These are phyloP conservation scores for Spialia ferax DNA, from an alignment of 2,888 invertebrate genomes.

Conservation along the genomic window DNA sequence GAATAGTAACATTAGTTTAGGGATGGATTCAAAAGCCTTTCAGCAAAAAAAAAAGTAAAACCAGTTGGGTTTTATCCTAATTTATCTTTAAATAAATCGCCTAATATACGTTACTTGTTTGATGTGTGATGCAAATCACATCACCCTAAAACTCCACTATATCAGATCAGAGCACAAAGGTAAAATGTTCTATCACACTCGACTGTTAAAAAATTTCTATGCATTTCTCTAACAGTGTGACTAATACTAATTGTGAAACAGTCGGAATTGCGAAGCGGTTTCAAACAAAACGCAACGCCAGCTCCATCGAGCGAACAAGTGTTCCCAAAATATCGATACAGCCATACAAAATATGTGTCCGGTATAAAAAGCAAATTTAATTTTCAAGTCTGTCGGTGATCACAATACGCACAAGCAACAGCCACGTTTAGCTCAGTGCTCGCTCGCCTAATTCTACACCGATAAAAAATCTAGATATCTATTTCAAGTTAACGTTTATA, in stretches of 20 bases:
- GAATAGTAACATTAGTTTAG: no score
- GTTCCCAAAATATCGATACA: slow-evolving; percentile 23
- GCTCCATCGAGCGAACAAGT: not conserved
- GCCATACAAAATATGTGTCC: not conserved
- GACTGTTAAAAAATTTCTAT: slow-evolving; percentile 46
- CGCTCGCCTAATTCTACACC: not conserved
- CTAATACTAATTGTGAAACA: slow-evolving; percentile 8
- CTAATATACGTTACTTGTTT: no score
- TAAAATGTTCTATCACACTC: slow-evolving; percentile 57
- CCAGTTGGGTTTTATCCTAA: no score
- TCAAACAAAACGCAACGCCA: not conserved
- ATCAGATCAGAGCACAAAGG: slow-evolving; percentile 27
- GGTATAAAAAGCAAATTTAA: not conserved
- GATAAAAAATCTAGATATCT: slow-evolving; percentile 14
- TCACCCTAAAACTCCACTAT: no score
- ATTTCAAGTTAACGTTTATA: slow-evolving; percentile 8
- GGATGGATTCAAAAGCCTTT: no score
- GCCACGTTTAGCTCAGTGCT: not conserved
- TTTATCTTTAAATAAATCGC: no score
- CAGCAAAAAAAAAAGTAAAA: no score
- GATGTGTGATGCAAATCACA: no score
- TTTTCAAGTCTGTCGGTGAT: not conserved
- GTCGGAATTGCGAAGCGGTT: not conserved
- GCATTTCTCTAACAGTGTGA: slow-evolving; percentile 39
- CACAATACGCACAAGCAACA: no score